These are phyloP conservation scores for Ditula angustiorana DNA, from an alignment of 2,888 invertebrate genomes.

Conservation along the genomic window DNA sequence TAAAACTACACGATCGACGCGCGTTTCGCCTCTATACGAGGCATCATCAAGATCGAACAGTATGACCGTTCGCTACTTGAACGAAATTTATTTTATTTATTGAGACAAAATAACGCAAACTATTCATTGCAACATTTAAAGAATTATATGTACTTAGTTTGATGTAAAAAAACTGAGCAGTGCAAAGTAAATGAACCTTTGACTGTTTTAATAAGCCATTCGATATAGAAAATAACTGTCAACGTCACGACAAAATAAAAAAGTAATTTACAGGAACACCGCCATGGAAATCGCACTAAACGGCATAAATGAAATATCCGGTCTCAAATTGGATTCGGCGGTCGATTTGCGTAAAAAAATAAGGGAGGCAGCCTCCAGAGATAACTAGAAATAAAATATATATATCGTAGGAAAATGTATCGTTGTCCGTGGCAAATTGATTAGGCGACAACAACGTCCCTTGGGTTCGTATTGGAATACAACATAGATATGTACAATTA, in stretches of 20 bases:
- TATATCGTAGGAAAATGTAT: not conserved
- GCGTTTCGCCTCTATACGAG: too few species aligned
- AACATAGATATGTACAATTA: too few species aligned
- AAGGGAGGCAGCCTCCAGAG: not conserved
- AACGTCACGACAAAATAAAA: not conserved
- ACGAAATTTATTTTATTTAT: too few species aligned
- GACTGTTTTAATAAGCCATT: not conserved
- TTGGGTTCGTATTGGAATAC: too few species aligned
- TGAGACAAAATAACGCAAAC: too few species aligned
- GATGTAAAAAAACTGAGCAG: too few species aligned
- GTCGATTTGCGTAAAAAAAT: constrained; percentile 23
- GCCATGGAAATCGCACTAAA: constrained; percentile 27
- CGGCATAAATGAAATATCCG: constrained; percentile 30
- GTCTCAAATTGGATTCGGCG: constrained; percentile 12
- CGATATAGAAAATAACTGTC: not conserved
- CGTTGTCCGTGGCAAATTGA: not conserved
- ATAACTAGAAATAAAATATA: not conserved
- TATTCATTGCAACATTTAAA: too few species aligned
- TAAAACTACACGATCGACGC: too few species aligned
- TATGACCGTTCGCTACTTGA: too few species aligned
- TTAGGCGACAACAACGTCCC: not conserved
- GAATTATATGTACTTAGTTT: too few species aligned
- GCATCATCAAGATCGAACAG: too few species aligned
- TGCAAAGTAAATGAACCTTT: not conserved
- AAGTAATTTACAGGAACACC: constrained; percentile 10